Conservation (phyloP, 2,888 invertebrate species). For the Aricia artaxerxes region DNA sequence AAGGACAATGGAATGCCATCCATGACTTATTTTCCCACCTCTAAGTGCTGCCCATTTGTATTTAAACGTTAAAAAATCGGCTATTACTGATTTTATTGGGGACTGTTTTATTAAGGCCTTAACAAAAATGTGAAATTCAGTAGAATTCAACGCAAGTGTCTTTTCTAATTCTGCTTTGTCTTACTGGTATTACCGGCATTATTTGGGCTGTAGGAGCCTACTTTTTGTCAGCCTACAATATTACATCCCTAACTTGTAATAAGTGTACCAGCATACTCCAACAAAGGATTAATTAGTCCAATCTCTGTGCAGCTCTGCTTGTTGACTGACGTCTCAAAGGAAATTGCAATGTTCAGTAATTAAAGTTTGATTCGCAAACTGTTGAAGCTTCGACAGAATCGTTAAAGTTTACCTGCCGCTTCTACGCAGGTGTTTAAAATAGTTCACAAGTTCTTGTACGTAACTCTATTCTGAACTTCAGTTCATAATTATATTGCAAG, state of each 20-base stretch:
- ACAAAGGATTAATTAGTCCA: conserved; percentile 5
- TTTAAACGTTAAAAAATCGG: too few species aligned
- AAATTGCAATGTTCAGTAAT: conserved; percentile 15
- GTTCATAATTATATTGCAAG: background rate
- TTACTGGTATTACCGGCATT: too few species aligned
- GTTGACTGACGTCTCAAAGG: conserved; percentile 22
- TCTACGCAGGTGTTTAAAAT: background rate
- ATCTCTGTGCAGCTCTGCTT: background rate
- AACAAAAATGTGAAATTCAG: too few species aligned
- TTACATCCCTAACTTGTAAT: background rate
- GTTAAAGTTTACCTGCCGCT: background rate
- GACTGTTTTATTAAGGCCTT: too few species aligned
- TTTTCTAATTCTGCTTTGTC: too few species aligned
- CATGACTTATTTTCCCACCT: too few species aligned
- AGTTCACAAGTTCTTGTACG: background rate
- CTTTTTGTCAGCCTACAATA: background rate
- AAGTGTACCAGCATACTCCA: background rate
- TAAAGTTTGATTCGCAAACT: conserved; percentile 10
- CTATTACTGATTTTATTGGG: too few species aligned
- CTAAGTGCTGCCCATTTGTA: too few species aligned
- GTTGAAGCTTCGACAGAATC: background rate
- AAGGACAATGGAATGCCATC: too few species aligned
- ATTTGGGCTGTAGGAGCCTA: too few species aligned
- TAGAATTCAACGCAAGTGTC: too few species aligned
- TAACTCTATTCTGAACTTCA: background rate